phyloP scores from a whole-genome alignment of 2,888 invertebrate genomes.

The Mesochorus sp. region DNA sequence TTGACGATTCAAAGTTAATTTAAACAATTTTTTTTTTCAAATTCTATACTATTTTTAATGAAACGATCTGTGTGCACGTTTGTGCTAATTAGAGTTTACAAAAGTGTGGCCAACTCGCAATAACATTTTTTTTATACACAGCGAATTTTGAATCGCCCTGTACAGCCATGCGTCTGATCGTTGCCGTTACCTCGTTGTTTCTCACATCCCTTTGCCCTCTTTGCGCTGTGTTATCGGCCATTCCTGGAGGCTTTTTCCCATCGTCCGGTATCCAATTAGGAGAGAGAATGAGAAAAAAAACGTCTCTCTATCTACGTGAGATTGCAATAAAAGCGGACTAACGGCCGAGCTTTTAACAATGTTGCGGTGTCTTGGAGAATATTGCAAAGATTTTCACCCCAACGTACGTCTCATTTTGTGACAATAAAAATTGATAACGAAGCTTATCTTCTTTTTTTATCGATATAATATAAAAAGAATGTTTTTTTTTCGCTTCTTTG shows the following conservation, averaged over 20 bases:
- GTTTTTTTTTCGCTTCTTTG: too few species aligned
- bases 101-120: too few species aligned
- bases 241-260: background rate
- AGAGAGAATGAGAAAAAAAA: background rate
- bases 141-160: too few species aligned
- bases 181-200: background rate
- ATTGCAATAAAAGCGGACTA: conserved; percentile 3
- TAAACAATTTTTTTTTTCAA: too few species aligned
- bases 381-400: background rate
- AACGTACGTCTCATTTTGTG: background rate
- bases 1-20: too few species aligned
- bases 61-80: too few species aligned
- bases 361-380: background rate
- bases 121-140: too few species aligned
- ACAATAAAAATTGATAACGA: background rate
- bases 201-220: background rate
- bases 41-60: too few species aligned
- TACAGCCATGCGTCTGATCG: conserved; percentile 9
- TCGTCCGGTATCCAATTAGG: conserved; percentile 34
- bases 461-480: too few species aligned
- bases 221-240: conserved; percentile 8
- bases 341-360: background rate
- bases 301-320: background rate
- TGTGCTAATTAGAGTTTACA: too few species aligned
- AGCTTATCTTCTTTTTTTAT: background rate